A percentile compares a stretch with the other conserved stretches of the same genome.
These are phyloP conservation scores for Diachasma alloeum DNA, from an alignment of 1,140 invertebrate genomes.

Conservation along the genomic window DNA sequence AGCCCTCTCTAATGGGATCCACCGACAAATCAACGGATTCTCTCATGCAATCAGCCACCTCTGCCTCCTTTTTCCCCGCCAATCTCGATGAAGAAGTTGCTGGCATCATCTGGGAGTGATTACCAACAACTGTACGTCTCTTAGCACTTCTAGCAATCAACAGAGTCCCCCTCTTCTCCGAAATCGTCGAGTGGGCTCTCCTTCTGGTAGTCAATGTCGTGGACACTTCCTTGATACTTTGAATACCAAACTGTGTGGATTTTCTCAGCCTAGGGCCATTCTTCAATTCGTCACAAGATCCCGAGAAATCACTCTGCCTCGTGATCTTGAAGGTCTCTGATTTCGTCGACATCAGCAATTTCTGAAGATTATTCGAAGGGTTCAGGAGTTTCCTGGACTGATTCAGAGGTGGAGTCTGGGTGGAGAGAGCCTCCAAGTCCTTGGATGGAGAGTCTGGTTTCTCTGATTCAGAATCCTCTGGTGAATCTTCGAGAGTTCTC, in stretches of 20 bases:
- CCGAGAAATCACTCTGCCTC: slow-evolving; percentile 40
- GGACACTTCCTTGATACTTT: background rate
- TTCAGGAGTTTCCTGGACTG: background rate
- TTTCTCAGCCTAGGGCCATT: slow-evolving; percentile 1
- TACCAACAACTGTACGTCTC: slow-evolving; percentile 28
- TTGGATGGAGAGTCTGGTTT: background rate
- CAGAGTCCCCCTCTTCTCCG: background rate
- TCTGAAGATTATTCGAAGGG: background rate
- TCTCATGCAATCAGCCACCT: background rate
- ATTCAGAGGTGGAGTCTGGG: background rate
- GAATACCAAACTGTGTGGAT: background rate
- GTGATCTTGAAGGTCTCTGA: background rate
- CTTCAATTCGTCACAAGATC: slow-evolving; percentile 28
- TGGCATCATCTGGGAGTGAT: slow-evolving; percentile 25
- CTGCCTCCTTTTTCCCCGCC: background rate
- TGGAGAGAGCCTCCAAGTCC: background rate
- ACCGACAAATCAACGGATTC: background rate
- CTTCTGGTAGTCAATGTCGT: background rate
- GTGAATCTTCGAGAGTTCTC: background rate
- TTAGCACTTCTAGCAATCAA: slow-evolving; percentile 19
- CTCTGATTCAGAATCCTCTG: background rate
- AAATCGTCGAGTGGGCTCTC: background rate
- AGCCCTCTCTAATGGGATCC: background rate
- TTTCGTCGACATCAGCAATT: background rate
- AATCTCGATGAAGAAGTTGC: background rate